Base-by-base conservation (phyloP, 2,113 vertebrate species). In the Epinephelus lanceolatus region DNA sequence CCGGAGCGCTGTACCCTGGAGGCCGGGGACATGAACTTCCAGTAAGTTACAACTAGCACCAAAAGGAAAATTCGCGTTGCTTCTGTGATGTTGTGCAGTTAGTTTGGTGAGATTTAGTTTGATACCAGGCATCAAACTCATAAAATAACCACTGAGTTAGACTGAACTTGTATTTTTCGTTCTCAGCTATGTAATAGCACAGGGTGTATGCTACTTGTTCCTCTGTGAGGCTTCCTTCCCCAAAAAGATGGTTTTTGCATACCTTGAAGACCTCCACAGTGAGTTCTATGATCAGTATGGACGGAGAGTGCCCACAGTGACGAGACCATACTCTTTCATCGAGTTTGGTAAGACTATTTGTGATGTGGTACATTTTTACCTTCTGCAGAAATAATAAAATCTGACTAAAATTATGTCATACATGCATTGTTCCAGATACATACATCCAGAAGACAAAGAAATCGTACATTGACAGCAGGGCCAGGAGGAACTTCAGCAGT, bases 401-500 rank as follows among this genome's bases (percentile, higher is more conserved):
- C 25, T n/a, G 42, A 37, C 45, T 40, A 2, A 68, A 1, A 15
- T 19, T 0, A 0, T 59, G 37, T 66, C 23, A 4, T 18, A 19
- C 21, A 1, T 88, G 33, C 81, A 19, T 14, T 93, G 23, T 84
- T 92, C 17, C 91, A 99, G 98, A 99, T 83, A 99, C 97, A 3
- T 99, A 97, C 91, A 99, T 99, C 87, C 98, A 99, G 94, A 99
- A 99, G 94, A 97, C 96, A 47, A 99, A 99, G 94, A 99, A 97
- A 87, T 95, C 96, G 0, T 99, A 98, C 92, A 95, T 97, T n/a
- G 98, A 99, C 74, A 97, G 96, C 85, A 94, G 98, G 76, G 96
- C 97, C 0, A 96, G 97, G 90, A 96, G 97, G 90, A 98, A 98
- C 91, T 87, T 99, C 51, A 96, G 97, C 82, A 97, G 94, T 78